Percentiles rank a stretch among this genome's conserved stretches.
Conservation (phyloP, 2,888 invertebrate species). For the Theodoxus fluviatilis region DNA sequence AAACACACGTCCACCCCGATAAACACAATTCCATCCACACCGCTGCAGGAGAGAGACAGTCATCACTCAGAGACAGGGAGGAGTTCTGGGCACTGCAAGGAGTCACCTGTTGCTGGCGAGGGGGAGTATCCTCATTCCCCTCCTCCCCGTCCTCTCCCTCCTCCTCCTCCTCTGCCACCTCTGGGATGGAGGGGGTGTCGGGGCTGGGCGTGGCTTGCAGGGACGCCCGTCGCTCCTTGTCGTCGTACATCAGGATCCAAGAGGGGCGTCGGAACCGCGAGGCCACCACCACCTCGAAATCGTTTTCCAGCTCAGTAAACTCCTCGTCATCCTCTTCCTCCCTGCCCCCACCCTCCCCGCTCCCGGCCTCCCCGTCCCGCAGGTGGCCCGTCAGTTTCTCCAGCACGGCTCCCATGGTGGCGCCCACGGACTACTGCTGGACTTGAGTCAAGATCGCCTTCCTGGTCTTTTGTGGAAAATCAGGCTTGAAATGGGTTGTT, state of each 20-base stretch:
- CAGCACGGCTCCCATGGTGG: slow-evolving; percentile 25
- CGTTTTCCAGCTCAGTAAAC: no score
- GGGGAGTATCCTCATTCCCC: background rate
- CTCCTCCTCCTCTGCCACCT: background rate
- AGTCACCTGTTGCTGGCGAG: slow-evolving; percentile 21
- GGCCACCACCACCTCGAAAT: no score
- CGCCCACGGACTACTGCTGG: no score
- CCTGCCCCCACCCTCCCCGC: background rate
- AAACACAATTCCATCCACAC: background rate
- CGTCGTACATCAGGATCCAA: no score
- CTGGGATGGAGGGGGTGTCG: no score
- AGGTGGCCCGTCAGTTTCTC: background rate
- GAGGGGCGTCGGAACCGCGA: no score
- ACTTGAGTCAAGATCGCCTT: no score
- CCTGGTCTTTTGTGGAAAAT: no score
- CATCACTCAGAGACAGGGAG: slow-evolving; percentile 1
- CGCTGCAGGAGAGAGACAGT: background rate
- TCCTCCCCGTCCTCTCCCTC: background rate
- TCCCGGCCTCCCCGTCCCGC: background rate
- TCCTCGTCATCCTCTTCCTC: background rate
- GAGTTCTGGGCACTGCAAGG: background rate
- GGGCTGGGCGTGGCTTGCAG: no score
- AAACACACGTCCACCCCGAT: background rate
- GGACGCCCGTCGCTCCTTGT: no score
- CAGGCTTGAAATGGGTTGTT: no score